Conservation (phyloP, 2,113 vertebrate genomes). For the Neodontobutis hainanensis region DNA sequence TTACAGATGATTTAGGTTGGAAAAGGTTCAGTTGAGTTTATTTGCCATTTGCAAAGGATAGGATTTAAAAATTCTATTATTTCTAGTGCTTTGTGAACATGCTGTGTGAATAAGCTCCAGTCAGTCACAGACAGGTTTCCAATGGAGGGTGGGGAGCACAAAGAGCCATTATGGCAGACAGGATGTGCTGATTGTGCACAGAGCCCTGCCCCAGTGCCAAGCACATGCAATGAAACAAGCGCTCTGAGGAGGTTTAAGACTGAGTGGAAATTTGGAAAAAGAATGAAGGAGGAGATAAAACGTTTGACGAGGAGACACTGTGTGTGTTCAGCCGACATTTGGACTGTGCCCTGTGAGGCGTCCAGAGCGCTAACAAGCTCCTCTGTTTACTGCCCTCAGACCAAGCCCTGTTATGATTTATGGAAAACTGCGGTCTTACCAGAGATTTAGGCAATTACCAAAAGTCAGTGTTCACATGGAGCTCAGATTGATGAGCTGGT, state of each 20-base stretch:
- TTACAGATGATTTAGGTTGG: too few species aligned
- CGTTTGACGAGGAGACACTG: slow-evolving; percentile 33
- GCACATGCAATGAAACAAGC: slow-evolving; percentile 40
- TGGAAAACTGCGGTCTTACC: slow-evolving; percentile 56
- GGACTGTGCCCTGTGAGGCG: slow-evolving; percentile 30
- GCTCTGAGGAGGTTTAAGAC: slow-evolving; percentile 32
- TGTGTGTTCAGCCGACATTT: slow-evolving; percentile 40
- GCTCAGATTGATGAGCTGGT: slow-evolving; percentile 52
- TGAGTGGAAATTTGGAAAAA: slow-evolving; percentile 53
- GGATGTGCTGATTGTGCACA: slow-evolving; percentile 55
- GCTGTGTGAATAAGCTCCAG: slow-evolving; percentile 22
- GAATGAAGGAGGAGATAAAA: slow-evolving; percentile 48
- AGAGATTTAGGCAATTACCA: slow-evolving; percentile 57
- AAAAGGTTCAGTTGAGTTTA: too few species aligned
- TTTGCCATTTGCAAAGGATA: too few species aligned
- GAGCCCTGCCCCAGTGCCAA: slow-evolving; percentile 22
- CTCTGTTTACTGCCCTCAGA: slow-evolving; percentile 57
- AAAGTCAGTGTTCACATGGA: slow-evolving; percentile 48
- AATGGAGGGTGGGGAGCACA: slow-evolving; percentile 36
- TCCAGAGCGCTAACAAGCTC: slow-evolving; percentile 41
- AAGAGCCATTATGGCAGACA: slow-evolving; percentile 58
- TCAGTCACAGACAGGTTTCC: slow-evolving; percentile 38
- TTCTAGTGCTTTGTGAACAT: not conserved
- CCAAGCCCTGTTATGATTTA: slow-evolving; percentile 63
- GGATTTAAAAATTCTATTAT: too few species aligned